Evolutionary conservation across 2,797 vertebrate species (phyloP), one percentile per base, ranked within the genome.

Genomic region (Diplodus sargus): DNA sequence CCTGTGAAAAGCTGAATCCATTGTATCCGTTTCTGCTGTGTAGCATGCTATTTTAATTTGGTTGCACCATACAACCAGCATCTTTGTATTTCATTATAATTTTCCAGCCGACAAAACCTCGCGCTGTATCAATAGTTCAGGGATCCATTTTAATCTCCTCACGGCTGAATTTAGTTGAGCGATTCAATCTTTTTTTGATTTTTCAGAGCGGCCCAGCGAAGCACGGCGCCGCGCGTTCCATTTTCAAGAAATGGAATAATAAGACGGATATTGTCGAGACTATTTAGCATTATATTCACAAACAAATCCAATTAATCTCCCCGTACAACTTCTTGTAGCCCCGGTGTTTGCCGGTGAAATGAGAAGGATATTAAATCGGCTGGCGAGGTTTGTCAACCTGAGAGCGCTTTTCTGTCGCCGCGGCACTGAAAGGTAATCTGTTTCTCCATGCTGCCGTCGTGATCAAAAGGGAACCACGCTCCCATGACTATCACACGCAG

Each of bases 371-470:
- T 86, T 82, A 84, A 74, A 91, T 90, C 78, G 83, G 76, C 80
- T 65, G 66, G 30, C 56, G 83, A 79, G 79, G 79, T 87, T 88
- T 87, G 86, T 90, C 85, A 89, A 90, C 88, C 88, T 84, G 89
- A 87, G 80, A 85, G 78, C 28, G 56, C 74, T 78, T 78, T 76
- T 83, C 87, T 87, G 89, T 89, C 89, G 69, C 70, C 13, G 30
- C 59, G 1, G 79, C 86, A 59, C 52, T 76, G 70, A 85, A 86
- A 89, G 81, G 79, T 92, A 92, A 93, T 92, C 91, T 89, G 85
- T 84, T 91, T 90, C 81, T 91, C 85, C 88, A 89, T 74, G 91
- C 88, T 65, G 78, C 87, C 74, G 91, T 85, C 39, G n/a, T 81
- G 88, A 92, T 92, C 92, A 92, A 90, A 92, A 34, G 28, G 87